Evolutionary conservation across 2,888 invertebrate species (phyloP), one percentile per base, ranked within the genome.

Genomic region (Homarus gammarus): DNA sequence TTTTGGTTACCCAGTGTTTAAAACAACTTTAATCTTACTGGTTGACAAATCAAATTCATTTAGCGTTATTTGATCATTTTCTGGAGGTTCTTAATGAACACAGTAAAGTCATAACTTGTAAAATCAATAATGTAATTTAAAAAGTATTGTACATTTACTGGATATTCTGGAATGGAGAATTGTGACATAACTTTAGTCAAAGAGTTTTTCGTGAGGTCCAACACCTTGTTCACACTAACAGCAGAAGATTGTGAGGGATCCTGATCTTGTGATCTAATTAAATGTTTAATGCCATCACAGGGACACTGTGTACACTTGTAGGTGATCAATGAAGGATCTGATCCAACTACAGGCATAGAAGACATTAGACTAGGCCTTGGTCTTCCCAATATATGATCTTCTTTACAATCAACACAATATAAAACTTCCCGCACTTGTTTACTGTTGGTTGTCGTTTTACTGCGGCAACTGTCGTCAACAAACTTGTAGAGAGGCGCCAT

Each of bases 241-340:
- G 3, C 22, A 56, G 18, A 18, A 18, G 56, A 22, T 56, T 5
- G 1, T 12, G 56, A 61, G 33, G 36, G 27, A 79, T 79, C 61
- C 33, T 22, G 5, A 33, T 79, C 31, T 5, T 1, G 38, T 84
- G 40, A 10, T 33, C 22, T 44, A 0, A 10, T 36, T 15, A 18
- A 33, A 84, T 84, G 84, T 1, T 49, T 49, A 51, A n/a, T 56
- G 3, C 73, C 84, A 33, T 15, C 22, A 73, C 84, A 84, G 12
- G 10, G 0, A 38, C 84, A 84, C 18, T 44, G 0, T 56, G 15
- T 27, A 49, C 73, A 75, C 38, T 27, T 75, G 36, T 75, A 64
- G 15, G 40, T 31, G 8, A 84, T 61, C 12, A n/a, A 1, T 44
- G 8, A 33, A 27, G 36, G 38, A 56, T 51, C 22, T 38, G 8